Percentiles rank a stretch among this genome's conserved stretches.
Evolutionary conservation across 2,113 vertebrate genomes (phyloP).

Genomic region (Poicephalus meyeri): DNA sequence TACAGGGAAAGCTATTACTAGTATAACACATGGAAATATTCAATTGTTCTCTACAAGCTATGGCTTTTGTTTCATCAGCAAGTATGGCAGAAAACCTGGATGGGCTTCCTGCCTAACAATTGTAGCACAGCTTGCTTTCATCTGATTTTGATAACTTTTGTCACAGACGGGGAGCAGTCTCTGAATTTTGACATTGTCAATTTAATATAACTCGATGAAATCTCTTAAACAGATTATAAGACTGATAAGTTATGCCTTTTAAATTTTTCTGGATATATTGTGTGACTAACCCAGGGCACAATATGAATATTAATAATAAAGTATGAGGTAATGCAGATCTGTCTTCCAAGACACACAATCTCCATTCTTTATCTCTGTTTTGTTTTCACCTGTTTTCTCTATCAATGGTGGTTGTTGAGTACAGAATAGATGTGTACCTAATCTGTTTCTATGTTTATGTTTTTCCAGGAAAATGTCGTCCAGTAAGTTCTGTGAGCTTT

Average conservation of each 20-base stretch:
- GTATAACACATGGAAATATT: slow-evolving; percentile 26
- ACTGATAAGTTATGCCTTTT: not conserved
- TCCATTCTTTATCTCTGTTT: not conserved
- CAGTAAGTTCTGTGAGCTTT: not conserved
- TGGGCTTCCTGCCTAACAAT: not conserved
- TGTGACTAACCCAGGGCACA: not conserved
- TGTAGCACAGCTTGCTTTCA: not conserved
- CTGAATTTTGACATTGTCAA: not conserved
- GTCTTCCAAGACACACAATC: not conserved
- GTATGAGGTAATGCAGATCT: not conserved
- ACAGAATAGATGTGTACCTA: not conserved
- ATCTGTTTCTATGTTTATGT: not conserved
- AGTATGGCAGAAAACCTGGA: slow-evolving; percentile 16
- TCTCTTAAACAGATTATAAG: slow-evolving; percentile 3
- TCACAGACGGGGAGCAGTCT: not conserved
- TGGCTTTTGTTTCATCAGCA: slow-evolving; percentile 33
- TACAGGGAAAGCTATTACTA: slow-evolving; percentile 24
- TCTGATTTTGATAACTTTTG: not conserved
- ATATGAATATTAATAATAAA: not conserved
- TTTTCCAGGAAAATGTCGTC: not conserved
- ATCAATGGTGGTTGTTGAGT: not conserved
- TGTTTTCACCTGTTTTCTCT: not conserved
- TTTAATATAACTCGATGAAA: not conserved
- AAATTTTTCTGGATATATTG: not conserved
- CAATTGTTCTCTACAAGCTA: slow-evolving; percentile 21